Evolutionary conservation across 2,113 vertebrate species (phyloP).

Genomic region (Ptilonorhynchus violaceus): DNA sequence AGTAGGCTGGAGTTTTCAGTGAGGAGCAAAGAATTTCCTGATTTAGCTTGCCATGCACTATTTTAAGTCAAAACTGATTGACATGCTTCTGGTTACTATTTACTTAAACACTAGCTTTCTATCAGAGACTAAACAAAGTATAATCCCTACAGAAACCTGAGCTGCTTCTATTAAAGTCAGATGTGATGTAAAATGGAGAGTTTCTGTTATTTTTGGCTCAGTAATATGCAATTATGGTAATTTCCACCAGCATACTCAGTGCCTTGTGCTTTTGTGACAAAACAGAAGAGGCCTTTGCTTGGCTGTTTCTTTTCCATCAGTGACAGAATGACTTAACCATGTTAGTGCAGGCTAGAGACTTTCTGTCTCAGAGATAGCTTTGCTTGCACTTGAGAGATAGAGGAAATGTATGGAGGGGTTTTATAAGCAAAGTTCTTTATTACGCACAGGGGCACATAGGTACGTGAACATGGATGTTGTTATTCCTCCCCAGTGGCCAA

Average conservation of each 20-base stretch:
- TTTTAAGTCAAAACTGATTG: neutral
- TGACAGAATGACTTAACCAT: neutral
- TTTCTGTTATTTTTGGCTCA: slow-evolving; percentile 57
- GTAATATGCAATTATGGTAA: neutral
- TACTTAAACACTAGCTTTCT: slow-evolving; percentile 24
- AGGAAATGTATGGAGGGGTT: neutral
- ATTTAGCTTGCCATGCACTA: neutral
- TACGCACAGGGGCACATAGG: neutral
- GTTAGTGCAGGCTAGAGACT: neutral
- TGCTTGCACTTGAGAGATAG: neutral
- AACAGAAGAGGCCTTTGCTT: neutral
- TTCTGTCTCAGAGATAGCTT: neutral
- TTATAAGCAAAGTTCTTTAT: neutral
- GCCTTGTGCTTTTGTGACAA: slow-evolving; percentile 16
- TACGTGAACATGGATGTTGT: neutral
- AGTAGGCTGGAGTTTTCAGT: neutral
- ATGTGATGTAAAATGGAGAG: slow-evolving; percentile 19
- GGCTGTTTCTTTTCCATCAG: slow-evolving; percentile 13
- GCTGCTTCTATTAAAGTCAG: neutral
- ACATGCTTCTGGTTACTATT: slow-evolving; percentile 3
- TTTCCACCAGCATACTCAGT: neutral
- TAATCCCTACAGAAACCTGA: slow-evolving; percentile 18
- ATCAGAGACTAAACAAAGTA: slow-evolving; percentile 19
- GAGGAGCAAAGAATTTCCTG: neutral
- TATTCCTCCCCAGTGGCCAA: neutral